A percentile compares a stretch with the other conserved stretches of the same genome.
These are phyloP conservation scores for Cartodere bifasciata DNA, from an alignment of 2,888 invertebrate genomes.

Conservation along the genomic window DNA sequence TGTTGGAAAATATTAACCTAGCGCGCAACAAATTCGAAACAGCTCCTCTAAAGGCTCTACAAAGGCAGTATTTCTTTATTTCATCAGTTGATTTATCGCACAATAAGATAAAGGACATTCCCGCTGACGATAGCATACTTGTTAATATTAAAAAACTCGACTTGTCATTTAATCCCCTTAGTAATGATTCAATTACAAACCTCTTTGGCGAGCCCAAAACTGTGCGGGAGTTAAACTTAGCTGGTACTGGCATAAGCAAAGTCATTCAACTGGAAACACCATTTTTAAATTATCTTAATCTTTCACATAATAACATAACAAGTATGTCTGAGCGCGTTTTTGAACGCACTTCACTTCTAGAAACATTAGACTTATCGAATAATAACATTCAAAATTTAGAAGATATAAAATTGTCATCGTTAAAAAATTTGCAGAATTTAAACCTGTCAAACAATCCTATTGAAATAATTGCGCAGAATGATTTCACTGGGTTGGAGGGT, in stretches of 20 bases:
- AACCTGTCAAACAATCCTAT: constrained; percentile 82
- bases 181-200: constrained; percentile 57
- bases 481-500: constrained; percentile 54
- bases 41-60: constrained; percentile 67
- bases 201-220: constrained; percentile 82
- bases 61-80: constrained; percentile 73
- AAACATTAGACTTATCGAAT: constrained; percentile 62
- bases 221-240: constrained; percentile 66
- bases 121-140: constrained; percentile 73
- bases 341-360: constrained; percentile 65
- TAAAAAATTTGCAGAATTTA: constrained; percentile 56
- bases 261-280: constrained; percentile 70
- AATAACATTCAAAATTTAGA: constrained; percentile 53
- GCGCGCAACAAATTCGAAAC: constrained; percentile 64
- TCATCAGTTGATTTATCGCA: constrained; percentile 65
- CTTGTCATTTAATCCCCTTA: constrained; percentile 72
- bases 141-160: constrained; percentile 79
- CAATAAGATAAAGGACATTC: constrained; percentile 67
- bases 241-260: constrained; percentile 59
- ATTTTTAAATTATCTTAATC: constrained; percentile 63
- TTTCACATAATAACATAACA: constrained; percentile 63
- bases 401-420: constrained; percentile 52
- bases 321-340: constrained; percentile 55
- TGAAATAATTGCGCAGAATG: constrained; percentile 57
- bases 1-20: constrained; percentile 69